Percentiles rank a stretch among this genome's conserved stretches.
phyloP scores from a whole-genome alignment of 1,140 invertebrate genomes.

The Lasaia peninsularis region DNA sequence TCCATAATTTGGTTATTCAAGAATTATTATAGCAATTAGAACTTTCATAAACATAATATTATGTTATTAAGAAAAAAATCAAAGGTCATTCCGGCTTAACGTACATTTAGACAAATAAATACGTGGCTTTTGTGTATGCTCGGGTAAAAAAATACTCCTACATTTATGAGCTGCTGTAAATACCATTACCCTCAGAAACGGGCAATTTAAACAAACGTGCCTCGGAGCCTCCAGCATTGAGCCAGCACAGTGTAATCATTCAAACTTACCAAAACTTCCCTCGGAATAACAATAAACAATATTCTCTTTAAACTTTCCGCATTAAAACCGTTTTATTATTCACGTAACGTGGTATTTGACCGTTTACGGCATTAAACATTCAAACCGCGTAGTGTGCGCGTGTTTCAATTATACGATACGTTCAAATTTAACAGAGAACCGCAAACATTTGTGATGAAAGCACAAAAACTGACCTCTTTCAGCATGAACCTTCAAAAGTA shows the following conservation, averaged over 20 bases:
- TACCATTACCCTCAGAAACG: background rate
- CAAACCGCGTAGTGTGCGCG: conserved; percentile 32
- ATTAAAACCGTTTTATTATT: conserved; percentile 45
- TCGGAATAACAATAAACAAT: conserved; percentile 44
- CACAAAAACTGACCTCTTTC: conserved; percentile 17
- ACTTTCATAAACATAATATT: too few species aligned
- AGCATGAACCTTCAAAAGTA: background rate
- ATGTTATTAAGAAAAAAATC: background rate
- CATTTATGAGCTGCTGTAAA: background rate
- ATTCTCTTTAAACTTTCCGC: conserved; percentile 38
- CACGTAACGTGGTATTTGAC: conserved; percentile 36
- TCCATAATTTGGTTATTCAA: too few species aligned
- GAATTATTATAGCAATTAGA: too few species aligned
- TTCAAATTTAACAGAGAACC: conserved; percentile 32
- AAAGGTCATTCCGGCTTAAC: too few species aligned
- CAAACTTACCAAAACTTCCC: conserved; percentile 29
- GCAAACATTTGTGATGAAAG: conserved; percentile 25
- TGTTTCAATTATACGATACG: conserved; percentile 41
- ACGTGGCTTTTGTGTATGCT: background rate
- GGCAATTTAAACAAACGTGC: background rate
- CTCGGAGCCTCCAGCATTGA: background rate
- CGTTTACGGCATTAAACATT: conserved; percentile 39
- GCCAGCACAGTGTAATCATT: conserved; percentile 3
- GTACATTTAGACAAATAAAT: background rate
- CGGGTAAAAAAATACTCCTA: background rate